Evolutionary conservation across 2,797 vertebrate genomes (phyloP).

Genomic region (Enoplosus armatus): DNA sequence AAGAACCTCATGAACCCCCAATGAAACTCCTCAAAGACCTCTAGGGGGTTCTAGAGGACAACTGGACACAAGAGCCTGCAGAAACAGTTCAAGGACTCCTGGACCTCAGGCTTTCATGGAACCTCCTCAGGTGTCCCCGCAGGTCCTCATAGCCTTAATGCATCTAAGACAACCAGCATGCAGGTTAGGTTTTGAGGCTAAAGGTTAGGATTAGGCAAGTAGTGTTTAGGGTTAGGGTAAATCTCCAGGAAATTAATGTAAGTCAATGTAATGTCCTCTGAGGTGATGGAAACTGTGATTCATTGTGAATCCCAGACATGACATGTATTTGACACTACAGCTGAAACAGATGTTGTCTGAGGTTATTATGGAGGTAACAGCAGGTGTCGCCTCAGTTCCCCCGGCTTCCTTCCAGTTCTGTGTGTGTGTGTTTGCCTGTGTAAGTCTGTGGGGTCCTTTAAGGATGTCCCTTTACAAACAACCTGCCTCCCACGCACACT

Average conservation of each 20-base stretch:
- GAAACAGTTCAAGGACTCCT: not conserved
- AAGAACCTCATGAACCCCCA: not conserved
- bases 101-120: not conserved
- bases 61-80: not conserved
- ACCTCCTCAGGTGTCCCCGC: not conserved
- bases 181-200: no score
- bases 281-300: no score
- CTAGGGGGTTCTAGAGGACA: no score
- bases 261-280: no score
- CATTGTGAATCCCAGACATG: no score
- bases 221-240: no score
- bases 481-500: slow-evolving; percentile 17
- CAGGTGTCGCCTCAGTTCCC: slow-evolving; percentile 56
- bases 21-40: not conserved
- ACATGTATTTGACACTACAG: slow-evolving; percentile 11
- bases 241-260: no score
- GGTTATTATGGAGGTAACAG: slow-evolving; percentile 37
- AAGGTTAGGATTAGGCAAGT: no score
- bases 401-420: slow-evolving; percentile 47
- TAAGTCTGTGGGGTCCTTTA: not conserved
- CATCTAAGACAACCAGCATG: not conserved
- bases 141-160: not conserved
- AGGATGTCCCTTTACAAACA: slow-evolving; percentile 55
- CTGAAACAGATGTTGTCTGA: slow-evolving; percentile 57
- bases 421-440: slow-evolving; percentile 4